Conservation (phyloP, 37 sponge, comb jelly and placozoan genomes). For the Axinella damicornis region DNA sequence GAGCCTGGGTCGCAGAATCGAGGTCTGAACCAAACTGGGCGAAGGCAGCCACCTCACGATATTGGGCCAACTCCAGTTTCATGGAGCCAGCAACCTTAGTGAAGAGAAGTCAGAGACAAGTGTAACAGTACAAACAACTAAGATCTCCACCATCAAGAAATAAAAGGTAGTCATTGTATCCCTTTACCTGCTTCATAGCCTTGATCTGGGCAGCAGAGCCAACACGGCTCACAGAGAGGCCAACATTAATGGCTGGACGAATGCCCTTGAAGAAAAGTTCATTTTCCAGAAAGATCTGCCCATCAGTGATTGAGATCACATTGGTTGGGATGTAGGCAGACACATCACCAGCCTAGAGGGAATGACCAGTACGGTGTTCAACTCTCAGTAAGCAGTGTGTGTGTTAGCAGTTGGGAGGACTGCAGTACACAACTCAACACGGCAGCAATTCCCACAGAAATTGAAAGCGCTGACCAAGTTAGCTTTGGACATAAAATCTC, state of each 20-base stretch:
- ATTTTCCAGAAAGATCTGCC: slow-evolving; percentile 98
- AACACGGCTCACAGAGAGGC: slow-evolving; percentile 98
- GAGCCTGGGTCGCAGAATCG: slow-evolving; percentile 95
- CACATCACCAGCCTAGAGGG: slow-evolving; percentile 93
- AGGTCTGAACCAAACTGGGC: slow-evolving; percentile 99
- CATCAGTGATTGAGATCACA: slow-evolving; percentile 99
- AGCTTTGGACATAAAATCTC: no score
- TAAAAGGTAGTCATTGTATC: no score
- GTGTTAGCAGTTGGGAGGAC: background rate
- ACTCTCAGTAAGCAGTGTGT: background rate
- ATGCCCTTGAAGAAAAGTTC: slow-evolving; percentile 99
- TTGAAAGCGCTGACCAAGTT: no score
- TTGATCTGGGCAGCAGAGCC: slow-evolving; percentile 99
- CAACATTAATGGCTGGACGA: slow-evolving; percentile 99
- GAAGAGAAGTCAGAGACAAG: no score
- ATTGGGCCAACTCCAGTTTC: slow-evolving; percentile 99
- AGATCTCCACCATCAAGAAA: no score
- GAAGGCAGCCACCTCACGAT: slow-evolving; percentile 99
- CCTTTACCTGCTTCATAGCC: slow-evolving; percentile 99
- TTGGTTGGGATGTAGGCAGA: slow-evolving; percentile 99
- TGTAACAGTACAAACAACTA: no score
- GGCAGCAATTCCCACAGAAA: no score
- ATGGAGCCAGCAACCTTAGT: slow-evolving; percentile 98
- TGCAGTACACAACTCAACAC: no score
- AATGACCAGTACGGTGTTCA: background rate